Evolutionary conservation across 2,113 vertebrate genomes (phyloP).

Genomic region (Hypomesus transpacificus): DNA sequence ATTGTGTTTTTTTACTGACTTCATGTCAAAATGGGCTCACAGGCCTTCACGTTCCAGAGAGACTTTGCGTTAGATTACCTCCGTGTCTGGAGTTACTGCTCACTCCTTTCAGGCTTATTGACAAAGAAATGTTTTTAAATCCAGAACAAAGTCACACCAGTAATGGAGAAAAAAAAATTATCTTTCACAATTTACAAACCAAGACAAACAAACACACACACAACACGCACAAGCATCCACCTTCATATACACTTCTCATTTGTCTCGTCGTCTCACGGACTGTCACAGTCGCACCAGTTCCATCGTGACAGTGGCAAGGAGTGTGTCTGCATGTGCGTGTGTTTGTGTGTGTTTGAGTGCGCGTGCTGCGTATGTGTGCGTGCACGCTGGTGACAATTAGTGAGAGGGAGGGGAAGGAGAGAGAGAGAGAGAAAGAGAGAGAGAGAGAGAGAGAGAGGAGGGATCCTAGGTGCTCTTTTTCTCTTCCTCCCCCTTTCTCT

Average conservation of each 20-base stretch:
- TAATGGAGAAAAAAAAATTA: too few species aligned
- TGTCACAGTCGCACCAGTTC: neutral
- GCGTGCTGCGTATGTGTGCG: neutral
- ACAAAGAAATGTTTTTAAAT: too few species aligned
- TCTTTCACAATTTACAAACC: too few species aligned
- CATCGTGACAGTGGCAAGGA: conserved; percentile 7
- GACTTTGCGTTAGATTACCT: too few species aligned
- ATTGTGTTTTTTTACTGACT: too few species aligned
- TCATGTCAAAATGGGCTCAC: too few species aligned
- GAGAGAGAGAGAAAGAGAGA: conserved; percentile 1
- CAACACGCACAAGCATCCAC: neutral
- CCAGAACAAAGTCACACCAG: too few species aligned
- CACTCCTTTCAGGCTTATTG: too few species aligned
- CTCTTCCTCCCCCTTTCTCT: conserved; percentile 30
- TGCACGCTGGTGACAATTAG: neutral
- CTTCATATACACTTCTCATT: neutral
- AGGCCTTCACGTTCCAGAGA: too few species aligned
- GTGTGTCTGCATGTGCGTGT: neutral
- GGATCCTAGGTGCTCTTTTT: conserved; percentile 20
- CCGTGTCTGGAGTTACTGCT: too few species aligned
- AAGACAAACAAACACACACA: neutral
- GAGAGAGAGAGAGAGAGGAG: conserved; percentile 6
- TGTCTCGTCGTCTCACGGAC: neutral
- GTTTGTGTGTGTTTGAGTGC: conserved; percentile 1
- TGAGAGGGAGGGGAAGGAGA: conserved; percentile 5